These are phyloP conservation scores for Synanthedon formicaeformis DNA, from an alignment of 2,888 invertebrate species.

Conservation along the genomic window DNA sequence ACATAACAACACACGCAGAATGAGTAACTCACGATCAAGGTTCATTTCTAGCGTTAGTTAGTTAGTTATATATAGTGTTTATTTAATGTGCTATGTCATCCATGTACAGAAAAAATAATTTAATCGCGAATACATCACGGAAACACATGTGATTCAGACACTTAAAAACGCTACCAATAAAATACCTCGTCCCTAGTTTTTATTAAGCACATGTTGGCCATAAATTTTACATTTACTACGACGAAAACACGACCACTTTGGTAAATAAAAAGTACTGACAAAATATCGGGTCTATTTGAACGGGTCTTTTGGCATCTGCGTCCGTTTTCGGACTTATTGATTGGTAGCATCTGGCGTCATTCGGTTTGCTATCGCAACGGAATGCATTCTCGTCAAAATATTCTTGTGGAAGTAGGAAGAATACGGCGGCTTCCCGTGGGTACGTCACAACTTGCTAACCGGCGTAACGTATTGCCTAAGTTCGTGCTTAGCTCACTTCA, in stretches of 20 bases:
- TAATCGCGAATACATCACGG: slow-evolving; percentile 3
- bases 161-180: slow-evolving; percentile 19
- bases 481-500: slow-evolving; percentile 16
- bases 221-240: slow-evolving; percentile 51
- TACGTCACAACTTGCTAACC: slow-evolving; percentile 16
- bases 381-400: slow-evolving; percentile 28
- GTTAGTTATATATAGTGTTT: not conserved
- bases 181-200: slow-evolving; percentile 31
- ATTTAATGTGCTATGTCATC: not conserved
- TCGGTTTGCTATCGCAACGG: slow-evolving; percentile 12
- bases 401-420: slow-evolving; percentile 25
- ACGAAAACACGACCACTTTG: slow-evolving; percentile 46
- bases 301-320: slow-evolving; percentile 39
- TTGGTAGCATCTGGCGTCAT: slow-evolving; percentile 29
- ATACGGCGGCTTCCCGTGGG: slow-evolving; percentile 25
- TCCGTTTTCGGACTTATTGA: slow-evolving; percentile 39
- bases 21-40: not conserved
- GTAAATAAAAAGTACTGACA: slow-evolving; percentile 53
- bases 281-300: slow-evolving; percentile 33
- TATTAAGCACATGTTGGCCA: slow-evolving; percentile 44
- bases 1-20: not conserved
- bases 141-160: slow-evolving; percentile 16
- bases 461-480: slow-evolving; percentile 32
- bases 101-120: not conserved
- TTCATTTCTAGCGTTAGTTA: not conserved